Base-by-base conservation (phyloP, 2,113 vertebrate species). In the Rhinogobius similis region DNA sequence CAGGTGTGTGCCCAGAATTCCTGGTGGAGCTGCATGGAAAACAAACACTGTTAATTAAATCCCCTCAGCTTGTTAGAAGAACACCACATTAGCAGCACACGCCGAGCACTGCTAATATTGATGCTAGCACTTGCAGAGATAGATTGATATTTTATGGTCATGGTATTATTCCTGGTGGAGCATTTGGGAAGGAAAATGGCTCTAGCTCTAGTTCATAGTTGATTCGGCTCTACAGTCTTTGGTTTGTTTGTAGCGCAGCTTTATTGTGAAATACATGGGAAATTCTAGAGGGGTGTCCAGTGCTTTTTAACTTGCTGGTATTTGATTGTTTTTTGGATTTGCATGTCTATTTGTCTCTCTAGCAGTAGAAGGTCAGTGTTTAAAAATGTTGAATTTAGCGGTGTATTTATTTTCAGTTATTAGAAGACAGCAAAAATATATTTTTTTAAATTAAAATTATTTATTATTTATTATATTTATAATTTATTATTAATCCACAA, bases 31-130 rank as follows among this genome's bases (percentile, higher is more conserved):
- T 69, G 38, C 86, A 77, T 84, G 88, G 83, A 92, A 92, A 92
- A 90, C 90, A 91, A 93, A 92, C 91, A 86, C 68, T 91, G 90
- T 87, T 93, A 93, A 93, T 93, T 88, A 92, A 93, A 93, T 93
- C 90, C 89, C 91, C 85, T 89, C 84, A 88, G 90, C 89, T 91
- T 86, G 87, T 90, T 91, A 88, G 77, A 84, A 74, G 75, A 76
- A 56, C 80, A 76, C 44, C 80, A 82, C 82, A 83, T 85, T 72
- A 76, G 82, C 72, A 74, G 65, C 71, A 75, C 73, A 67, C 58
- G 41, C 73, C 73, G 58, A 69, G 66, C 74, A 64, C 48, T 63
- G 67, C 46, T 83, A 80, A 80, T 82, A 72, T 66, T 59, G 48
- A 76, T 21, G 46, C 59, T 43, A 70, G 81, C 82, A 82, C 77